Conservation (phyloP, 2,113 vertebrate species). For the Rhinogobius similis region DNA sequence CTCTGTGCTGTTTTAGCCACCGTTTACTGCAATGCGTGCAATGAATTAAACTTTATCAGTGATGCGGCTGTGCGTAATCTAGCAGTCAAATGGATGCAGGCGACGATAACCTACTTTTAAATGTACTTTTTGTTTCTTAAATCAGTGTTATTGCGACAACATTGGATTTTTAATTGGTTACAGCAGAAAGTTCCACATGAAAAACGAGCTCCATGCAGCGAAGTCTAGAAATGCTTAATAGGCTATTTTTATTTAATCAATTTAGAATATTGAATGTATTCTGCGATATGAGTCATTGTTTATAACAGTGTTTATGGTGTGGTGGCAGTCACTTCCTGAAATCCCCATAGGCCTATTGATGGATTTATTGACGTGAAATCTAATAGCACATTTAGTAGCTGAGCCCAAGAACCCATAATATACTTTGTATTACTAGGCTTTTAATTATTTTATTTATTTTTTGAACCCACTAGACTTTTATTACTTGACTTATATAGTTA, state of each 20-base stretch:
- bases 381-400: slow-evolving; percentile 1
- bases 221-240: background rate
- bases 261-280: background rate
- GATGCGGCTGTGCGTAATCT: background rate
- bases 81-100: background rate
- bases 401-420: background rate
- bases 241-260: background rate
- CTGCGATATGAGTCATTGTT: too few relatives aligned
- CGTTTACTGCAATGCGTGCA: background rate
- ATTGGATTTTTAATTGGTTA: too few relatives aligned
- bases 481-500: background rate
- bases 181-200: too few relatives aligned
- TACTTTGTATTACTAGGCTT: background rate
- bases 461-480: background rate
- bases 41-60: slow-evolving; percentile 2
- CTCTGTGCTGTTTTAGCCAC: background rate
- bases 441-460: background rate
- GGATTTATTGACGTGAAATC: slow-evolving; percentile 1
- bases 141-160: background rate
- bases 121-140: background rate
- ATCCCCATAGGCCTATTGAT: background rate
- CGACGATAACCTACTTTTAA: background rate
- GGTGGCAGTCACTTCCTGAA: background rate
- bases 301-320: too few relatives aligned
- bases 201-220: background rate